phyloP scores from a whole-genome alignment of 2,797 vertebrate genomes.

The Crocodylus rhombifer region DNA sequence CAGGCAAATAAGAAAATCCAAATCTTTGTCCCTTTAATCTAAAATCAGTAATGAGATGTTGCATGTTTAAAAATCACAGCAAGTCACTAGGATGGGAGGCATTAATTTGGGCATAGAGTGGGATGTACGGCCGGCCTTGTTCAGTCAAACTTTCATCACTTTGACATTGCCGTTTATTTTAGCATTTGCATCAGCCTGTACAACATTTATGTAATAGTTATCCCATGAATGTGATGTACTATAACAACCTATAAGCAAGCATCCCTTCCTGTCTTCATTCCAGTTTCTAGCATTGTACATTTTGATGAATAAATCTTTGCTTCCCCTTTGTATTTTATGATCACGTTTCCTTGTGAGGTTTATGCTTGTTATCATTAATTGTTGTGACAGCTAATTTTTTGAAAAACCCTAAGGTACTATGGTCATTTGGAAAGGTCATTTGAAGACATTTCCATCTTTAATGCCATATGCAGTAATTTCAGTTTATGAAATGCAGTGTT shows the following conservation, averaged over 20 bases:
- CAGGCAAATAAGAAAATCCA: background rate
- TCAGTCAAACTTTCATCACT: background rate
- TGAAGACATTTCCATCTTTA: background rate
- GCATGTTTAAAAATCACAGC: background rate
- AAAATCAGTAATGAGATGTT: background rate
- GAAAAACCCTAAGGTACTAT: background rate
- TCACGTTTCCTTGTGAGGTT: background rate
- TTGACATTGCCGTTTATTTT: background rate
- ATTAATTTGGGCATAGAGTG: background rate
- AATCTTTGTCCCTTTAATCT: background rate
- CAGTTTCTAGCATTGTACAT: background rate
- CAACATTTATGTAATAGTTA: background rate
- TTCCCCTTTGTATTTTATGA: slow-evolving; percentile 29
- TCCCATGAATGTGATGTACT: background rate
- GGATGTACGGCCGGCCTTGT: fast-evolving
- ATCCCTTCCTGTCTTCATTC: background rate
- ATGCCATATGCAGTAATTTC: background rate
- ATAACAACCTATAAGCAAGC: background rate
- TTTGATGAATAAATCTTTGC: slow-evolving; percentile 23
- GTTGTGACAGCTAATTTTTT: slow-evolving; percentile 11
- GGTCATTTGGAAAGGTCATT: background rate
- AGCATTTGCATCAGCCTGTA: background rate
- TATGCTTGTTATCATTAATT: slow-evolving; percentile 33
- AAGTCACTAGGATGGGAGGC: background rate
- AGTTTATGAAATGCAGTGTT: background rate